Percentiles rank a stretch among this genome's conserved stretches.
Evolutionary conservation across 2,888 invertebrate species (phyloP).

Genomic region (Drosophila niveifrons): DNA sequence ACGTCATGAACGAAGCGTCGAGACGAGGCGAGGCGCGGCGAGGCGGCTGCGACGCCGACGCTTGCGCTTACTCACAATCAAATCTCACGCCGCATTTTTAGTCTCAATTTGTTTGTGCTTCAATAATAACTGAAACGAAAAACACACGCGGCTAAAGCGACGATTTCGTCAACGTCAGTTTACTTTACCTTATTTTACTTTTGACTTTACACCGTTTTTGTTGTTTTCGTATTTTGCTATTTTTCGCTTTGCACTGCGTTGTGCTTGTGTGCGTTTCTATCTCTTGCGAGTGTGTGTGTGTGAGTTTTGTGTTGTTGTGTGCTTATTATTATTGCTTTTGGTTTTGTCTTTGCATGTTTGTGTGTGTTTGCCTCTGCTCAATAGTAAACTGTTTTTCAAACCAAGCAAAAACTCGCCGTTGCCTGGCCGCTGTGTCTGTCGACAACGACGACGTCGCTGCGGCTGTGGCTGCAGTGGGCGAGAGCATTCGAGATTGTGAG

Average conservation of each 20-base stretch:
- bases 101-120: constrained; percentile 83
- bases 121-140: constrained; percentile 83
- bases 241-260: constrained; percentile 15
- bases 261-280: constrained; percentile 1
- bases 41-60: constrained; percentile 50
- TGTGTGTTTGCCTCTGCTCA: constrained; percentile 51
- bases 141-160: constrained; percentile 78
- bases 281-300: background rate
- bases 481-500: constrained; percentile 40
- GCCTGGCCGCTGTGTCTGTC: constrained; percentile 2
- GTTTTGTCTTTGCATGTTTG: constrained; percentile 45
- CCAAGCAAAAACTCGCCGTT: constrained; percentile 27
- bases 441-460: background rate
- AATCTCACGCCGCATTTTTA: constrained; percentile 83
- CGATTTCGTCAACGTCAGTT: constrained; percentile 75
- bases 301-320: constrained; percentile 15
- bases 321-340: constrained; percentile 20
- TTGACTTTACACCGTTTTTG: constrained; percentile 32
- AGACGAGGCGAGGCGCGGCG: background rate
- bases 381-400: constrained; percentile 55
- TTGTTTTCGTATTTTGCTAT: constrained; percentile 30
- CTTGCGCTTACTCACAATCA: constrained; percentile 82
- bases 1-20: constrained; percentile 28
- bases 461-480: constrained; percentile 45
- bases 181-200: constrained; percentile 56